Evolutionary conservation across 1,140 invertebrate genomes (phyloP).

Genomic region (Drosophila pectinifera): DNA sequence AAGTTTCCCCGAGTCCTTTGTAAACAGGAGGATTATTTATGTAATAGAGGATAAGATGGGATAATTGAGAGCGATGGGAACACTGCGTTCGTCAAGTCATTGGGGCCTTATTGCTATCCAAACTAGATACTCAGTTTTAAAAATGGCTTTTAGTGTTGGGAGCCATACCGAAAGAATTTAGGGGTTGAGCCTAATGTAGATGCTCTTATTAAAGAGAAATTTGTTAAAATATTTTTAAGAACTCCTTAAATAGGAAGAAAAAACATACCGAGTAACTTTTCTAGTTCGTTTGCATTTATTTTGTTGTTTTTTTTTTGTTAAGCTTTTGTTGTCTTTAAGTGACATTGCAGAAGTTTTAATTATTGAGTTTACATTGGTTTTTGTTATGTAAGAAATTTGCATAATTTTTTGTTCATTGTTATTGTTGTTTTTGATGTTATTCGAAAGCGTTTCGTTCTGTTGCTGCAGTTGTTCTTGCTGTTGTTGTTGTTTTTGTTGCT

Average conservation of each 20-base stretch:
- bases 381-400: constrained; percentile 75
- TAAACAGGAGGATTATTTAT: too few species aligned
- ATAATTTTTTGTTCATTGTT: constrained; percentile 39
- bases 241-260: background rate
- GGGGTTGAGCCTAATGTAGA: too few species aligned
- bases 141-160: too few species aligned
- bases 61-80: background rate
- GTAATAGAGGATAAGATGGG: too few species aligned
- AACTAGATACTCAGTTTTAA: too few species aligned
- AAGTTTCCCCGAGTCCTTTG: too few species aligned
- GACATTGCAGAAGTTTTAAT: constrained; percentile 77
- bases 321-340: constrained; percentile 78
- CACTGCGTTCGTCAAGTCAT: too few species aligned
- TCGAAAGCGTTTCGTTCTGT: constrained; percentile 84
- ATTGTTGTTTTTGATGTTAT: constrained; percentile 68
- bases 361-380: constrained; percentile 65
- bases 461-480: constrained; percentile 81
- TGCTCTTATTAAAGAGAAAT: too few species aligned
- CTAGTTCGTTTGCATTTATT: constrained; percentile 81
- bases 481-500: constrained; percentile 71
- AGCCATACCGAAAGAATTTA: too few species aligned
- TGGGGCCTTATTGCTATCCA: too few species aligned
- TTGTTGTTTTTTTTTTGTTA: constrained; percentile 68
- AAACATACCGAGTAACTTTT: constrained; percentile 65
- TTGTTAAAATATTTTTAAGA: background rate